These are phyloP conservation scores for Oenanthe melanoleuca DNA, from an alignment of 2,113 vertebrate species.

Conservation along the genomic window DNA sequence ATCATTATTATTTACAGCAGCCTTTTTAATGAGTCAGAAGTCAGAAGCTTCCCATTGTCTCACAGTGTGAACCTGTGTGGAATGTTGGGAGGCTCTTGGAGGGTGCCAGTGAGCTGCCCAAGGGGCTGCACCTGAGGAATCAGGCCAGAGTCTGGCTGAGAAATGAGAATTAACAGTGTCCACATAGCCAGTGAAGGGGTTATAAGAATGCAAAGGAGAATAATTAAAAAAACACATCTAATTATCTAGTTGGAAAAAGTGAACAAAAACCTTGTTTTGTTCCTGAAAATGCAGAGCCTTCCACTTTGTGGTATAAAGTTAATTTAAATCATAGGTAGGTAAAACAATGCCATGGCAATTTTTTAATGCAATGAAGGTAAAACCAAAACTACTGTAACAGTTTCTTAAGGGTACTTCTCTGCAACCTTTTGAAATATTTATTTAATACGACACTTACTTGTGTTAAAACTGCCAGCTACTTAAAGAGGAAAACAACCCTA, in stretches of 20 bases:
- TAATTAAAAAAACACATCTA: accelerated
- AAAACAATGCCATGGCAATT: not conserved
- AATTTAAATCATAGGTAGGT: not conserved
- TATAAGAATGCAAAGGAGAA: not conserved
- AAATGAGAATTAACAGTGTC: not conserved
- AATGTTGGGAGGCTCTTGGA: not conserved
- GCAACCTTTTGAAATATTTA: not conserved
- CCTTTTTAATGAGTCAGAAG: not conserved
- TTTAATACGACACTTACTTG: not conserved
- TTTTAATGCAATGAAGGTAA: not conserved
- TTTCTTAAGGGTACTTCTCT: not conserved
- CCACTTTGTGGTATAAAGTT: not conserved
- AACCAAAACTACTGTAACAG: not conserved
- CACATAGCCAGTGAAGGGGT: not conserved
- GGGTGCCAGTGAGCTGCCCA: not conserved
- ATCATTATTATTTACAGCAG: not conserved
- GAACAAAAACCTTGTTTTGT: not conserved
- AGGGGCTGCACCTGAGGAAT: not conserved
- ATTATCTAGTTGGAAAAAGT: not conserved
- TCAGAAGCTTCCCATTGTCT: not conserved
- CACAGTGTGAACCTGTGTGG: not conserved
- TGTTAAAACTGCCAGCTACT: not conserved
- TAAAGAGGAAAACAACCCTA: not conserved
- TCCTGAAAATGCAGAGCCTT: not conserved
- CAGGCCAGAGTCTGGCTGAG: not conserved